These are phyloP conservation scores for Drosophila suboccidentalis DNA, from an alignment of 2,888 invertebrate species.

Conservation along the genomic window DNA sequence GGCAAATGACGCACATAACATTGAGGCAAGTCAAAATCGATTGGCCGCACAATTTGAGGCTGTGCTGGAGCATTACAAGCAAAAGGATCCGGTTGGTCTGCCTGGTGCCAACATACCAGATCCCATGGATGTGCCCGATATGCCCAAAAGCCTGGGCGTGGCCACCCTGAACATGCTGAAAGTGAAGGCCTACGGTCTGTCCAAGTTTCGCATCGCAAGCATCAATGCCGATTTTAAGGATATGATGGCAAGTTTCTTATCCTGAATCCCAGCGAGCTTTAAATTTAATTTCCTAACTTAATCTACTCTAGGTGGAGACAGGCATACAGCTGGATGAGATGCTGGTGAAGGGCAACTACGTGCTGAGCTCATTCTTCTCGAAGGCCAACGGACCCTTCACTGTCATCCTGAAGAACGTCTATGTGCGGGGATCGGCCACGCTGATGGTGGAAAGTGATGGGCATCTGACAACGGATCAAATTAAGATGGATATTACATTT, in stretches of 20 bases:
- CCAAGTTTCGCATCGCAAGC: constrained; percentile 91
- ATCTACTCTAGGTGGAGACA: constrained; percentile 88
- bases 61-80: constrained; percentile 92
- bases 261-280: neutral
- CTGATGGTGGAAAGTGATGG: constrained; percentile 91
- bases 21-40: constrained; percentile 88
- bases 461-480: constrained; percentile 91
- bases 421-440: constrained; percentile 89
- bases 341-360: constrained; percentile 91
- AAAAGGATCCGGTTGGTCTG: constrained; percentile 92
- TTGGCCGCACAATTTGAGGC: constrained; percentile 90
- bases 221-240: constrained; percentile 90
- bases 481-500: constrained; percentile 92
- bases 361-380: constrained; percentile 90
- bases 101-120: constrained; percentile 93
- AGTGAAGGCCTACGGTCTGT: constrained; percentile 91
- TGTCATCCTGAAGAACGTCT: constrained; percentile 90
- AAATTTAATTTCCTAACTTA: neutral
- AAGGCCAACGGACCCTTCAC: constrained; percentile 91
- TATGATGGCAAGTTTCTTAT: constrained; percentile 88
- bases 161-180: constrained; percentile 90
- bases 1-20: constrained; percentile 77
- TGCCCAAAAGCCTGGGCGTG: constrained; percentile 90
- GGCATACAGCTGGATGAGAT: constrained; percentile 90
- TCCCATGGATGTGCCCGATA: constrained; percentile 92